Base-by-base conservation (phyloP, 2,888 invertebrate genomes). In the Tetranychus piercei region DNA sequence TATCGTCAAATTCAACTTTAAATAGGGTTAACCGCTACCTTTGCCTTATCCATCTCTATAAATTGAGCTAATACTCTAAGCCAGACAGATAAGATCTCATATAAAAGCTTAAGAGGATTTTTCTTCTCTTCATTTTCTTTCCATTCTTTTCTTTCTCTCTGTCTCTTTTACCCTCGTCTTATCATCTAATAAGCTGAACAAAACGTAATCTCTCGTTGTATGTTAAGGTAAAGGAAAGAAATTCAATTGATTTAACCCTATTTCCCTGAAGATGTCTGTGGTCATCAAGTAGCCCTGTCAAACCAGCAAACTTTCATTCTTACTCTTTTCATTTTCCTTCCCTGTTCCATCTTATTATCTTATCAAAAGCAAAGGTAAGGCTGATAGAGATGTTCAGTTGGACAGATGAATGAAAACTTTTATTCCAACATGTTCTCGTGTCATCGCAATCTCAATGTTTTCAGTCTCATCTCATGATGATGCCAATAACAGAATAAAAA, bases 221-320 rank as follows among this genome's bases (percentile, higher is more conserved):
- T 55, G 55, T 55, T 55, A 55, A 55, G 55, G 55, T 9, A 55
- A n/a, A 55, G 15, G 7, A 55, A 55, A 2, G 9, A 9, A 55
- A 7, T 7, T 55, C 55, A 55, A 55, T 55, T 15, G 55, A 15
- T 15, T 55, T 9, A 55, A 15, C 15, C 55, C 55, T 15, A 15
- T 55, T 55, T 55, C 55, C 55, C 55, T 55, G 9, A 55, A 55
- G 55, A 55, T 55, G 55, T 7, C 55, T 55, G 55, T 55, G 55
- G 55, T 55, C 55, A 55, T 55, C 55, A 55, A 55, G 55, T 55
- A 55, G 55, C 55, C 55, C 55, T 55, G 55, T 55, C 55, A 55
- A 15, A 15, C 15, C 55, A 55, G 9, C 55, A 15, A 15, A 55
- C 55, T 3, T 15, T 55, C 55, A 55, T 15, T 55, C 55, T 55